Evolutionary conservation across 1,140 invertebrate species (phyloP).

Genomic region (Ostrea edulis): DNA sequence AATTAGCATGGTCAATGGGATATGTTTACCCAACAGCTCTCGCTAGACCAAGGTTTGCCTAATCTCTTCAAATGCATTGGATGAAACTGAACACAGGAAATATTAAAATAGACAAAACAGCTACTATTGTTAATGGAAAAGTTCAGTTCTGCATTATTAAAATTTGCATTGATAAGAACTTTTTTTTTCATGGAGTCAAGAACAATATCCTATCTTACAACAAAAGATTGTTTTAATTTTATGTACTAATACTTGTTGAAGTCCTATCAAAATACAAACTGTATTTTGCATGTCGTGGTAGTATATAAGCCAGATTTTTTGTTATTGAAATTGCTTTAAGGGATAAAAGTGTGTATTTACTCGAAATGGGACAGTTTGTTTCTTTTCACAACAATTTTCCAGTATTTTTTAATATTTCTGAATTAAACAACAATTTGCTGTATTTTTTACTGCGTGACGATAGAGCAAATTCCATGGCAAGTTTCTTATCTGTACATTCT

Average conservation of each 20-base stretch:
- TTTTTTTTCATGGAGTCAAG: background rate
- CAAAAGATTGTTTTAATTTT: background rate
- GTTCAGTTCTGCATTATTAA: background rate
- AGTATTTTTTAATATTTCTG: background rate
- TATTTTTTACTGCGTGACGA: slow-evolving; percentile 34
- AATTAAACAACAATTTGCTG: slow-evolving; percentile 15
- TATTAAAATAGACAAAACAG: slow-evolving; percentile 11
- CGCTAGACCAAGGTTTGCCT: slow-evolving; percentile 12
- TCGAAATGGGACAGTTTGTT: background rate
- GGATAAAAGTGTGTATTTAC: background rate
- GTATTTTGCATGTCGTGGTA: background rate
- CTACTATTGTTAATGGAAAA: background rate
- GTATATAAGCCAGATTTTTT: background rate
- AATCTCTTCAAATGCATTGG: slow-evolving; percentile 16
- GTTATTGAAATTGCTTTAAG: background rate
- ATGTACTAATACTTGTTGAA: background rate
- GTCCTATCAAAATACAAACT: background rate
- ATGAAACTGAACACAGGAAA: slow-evolving; percentile 19
- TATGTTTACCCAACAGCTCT: slow-evolving; percentile 19
- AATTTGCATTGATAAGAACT: background rate
- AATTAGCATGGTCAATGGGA: slow-evolving; percentile 34
- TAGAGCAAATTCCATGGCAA: slow-evolving; percentile 7
- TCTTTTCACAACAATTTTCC: background rate
- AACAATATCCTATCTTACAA: background rate
- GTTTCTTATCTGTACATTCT: slow-evolving; percentile 37